Evolutionary conservation across 2,113 vertebrate genomes (phyloP), one percentile per base, ranked within the genome.

Genomic region (Myocastor coypus): DNA sequence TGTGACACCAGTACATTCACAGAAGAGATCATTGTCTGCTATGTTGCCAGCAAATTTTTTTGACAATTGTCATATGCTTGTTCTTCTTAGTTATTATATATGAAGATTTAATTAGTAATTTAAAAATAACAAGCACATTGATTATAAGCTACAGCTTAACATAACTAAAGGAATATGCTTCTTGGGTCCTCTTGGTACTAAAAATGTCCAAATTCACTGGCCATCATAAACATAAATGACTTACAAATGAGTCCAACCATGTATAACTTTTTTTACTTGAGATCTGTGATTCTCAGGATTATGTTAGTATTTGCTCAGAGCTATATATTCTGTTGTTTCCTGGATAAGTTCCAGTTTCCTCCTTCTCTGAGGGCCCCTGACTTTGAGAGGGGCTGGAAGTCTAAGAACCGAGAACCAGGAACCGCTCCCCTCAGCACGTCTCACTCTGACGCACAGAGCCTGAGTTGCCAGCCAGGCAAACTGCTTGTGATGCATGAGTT

Each of bases 81-180:
- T 61, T n/a, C 46, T 81, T 88, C 22, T 89, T 77, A 37, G 10
- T 12, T 34, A 88, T 37, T 50, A 9, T 5, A 52, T 77, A 30
- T 87, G 42, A 83, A 80, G 69, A 83, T 87, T 61, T 87, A 73
- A 97, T n/a, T 28, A 81, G 57, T 64, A 52, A 91, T 91, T 96
- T 85, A 68, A 55, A 86, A 93, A 84, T 94, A 82, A 57, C 5
- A 50, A 52, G 37, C 71, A 37, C 66, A 7, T 63, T 93, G n/a
- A 68, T 68, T 63, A 59, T 84, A 57, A 78, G 20, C 19, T 87
- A 50, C 2, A 94, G 32, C 26, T 89, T 28, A 1, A 22, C 19
- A 55, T 87, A 86, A 64, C 32, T 83, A 61, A 55, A 88, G 34
- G 63, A 61, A 61, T 83, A 81, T 55, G 81, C 12, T 63, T 81